A percentile compares a stretch with the other conserved stretches of the same genome.
These are phyloP conservation scores for Diloba caeruleocephala DNA, from an alignment of 2,888 invertebrate species.

Conservation along the genomic window DNA sequence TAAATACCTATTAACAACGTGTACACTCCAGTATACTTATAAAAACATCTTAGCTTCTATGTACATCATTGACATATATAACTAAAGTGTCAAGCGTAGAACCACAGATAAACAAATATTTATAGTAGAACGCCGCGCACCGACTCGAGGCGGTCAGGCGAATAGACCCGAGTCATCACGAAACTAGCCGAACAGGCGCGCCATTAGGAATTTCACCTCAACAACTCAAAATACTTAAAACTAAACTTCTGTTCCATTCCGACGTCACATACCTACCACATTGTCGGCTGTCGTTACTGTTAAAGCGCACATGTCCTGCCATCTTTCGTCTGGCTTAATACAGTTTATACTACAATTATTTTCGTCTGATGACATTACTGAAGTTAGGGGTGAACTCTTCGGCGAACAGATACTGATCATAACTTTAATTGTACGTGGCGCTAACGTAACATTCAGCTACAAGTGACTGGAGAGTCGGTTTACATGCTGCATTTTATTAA, in stretches of 20 bases:
- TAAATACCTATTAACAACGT: too few relatives aligned
- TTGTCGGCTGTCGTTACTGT: conserved; percentile 51
- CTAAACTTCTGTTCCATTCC: conserved; percentile 23
- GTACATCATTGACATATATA: too few relatives aligned
- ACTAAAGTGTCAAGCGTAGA: too few relatives aligned
- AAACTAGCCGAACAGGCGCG: too few relatives aligned
- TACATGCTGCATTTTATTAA: conserved; percentile 61
- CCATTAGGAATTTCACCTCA: too few relatives aligned
- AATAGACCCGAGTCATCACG: too few relatives aligned
- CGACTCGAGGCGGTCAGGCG: too few relatives aligned
- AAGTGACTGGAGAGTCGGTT: conserved; percentile 62
- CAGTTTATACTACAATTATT: conserved; percentile 55
- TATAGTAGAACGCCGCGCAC: too few relatives aligned
- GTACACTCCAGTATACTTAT: too few relatives aligned
- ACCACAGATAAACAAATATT: too few relatives aligned
- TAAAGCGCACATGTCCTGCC: conserved; percentile 51
- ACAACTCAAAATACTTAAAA: not conserved
- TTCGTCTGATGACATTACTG: conserved; percentile 55
- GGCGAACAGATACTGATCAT: conserved; percentile 85
- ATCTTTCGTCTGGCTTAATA: conserved; percentile 47
- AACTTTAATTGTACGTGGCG: conserved; percentile 87
- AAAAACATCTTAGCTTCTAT: too few relatives aligned
- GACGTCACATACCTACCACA: conserved; percentile 14
- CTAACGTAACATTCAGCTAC: conserved; percentile 83
- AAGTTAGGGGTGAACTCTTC: conserved; percentile 72